Evolutionary conservation across 1,140 invertebrate genomes (phyloP).

Genomic region (Hyles vespertilio): DNA sequence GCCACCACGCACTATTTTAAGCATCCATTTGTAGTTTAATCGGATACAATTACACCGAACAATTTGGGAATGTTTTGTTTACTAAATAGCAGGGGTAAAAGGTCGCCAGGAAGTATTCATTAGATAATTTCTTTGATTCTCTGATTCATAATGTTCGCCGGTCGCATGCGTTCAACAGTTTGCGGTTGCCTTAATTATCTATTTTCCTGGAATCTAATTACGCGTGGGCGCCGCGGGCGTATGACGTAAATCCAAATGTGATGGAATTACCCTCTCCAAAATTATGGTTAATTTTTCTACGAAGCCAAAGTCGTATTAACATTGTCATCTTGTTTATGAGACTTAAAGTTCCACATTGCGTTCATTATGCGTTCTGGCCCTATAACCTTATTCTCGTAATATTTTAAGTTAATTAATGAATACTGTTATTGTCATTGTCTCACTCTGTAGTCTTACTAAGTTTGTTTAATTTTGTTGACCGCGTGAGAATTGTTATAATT

Average conservation of each 20-base stretch:
- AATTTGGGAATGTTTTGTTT: conserved; percentile 4
- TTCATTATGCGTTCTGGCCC: no score
- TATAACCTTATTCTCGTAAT: no score
- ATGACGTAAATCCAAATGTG: conserved; percentile 5
- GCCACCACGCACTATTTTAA: no score
- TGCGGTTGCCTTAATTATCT: conserved; percentile 12
- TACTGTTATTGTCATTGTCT: no score
- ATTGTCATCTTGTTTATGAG: no score
- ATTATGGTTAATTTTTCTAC: no score
- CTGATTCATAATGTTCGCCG: conserved; percentile 15
- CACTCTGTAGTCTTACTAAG: no score
- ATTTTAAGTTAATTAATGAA: no score
- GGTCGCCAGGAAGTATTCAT: conserved; percentile 14
- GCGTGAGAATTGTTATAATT: no score
- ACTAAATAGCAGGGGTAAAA: conserved; percentile 12
- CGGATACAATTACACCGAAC: background rate
- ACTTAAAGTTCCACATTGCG: no score
- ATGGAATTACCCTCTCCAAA: conserved; percentile 2
- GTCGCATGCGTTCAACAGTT: conserved; percentile 10
- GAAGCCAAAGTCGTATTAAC: no score
- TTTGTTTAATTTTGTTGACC: no score
- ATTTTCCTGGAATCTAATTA: conserved; percentile 9
- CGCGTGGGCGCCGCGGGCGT: background rate
- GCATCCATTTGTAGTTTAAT: background rate
- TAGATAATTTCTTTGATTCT: conserved; percentile 16